Conservation (phyloP, 2,113 vertebrate genomes). For the Egretta garzetta region DNA sequence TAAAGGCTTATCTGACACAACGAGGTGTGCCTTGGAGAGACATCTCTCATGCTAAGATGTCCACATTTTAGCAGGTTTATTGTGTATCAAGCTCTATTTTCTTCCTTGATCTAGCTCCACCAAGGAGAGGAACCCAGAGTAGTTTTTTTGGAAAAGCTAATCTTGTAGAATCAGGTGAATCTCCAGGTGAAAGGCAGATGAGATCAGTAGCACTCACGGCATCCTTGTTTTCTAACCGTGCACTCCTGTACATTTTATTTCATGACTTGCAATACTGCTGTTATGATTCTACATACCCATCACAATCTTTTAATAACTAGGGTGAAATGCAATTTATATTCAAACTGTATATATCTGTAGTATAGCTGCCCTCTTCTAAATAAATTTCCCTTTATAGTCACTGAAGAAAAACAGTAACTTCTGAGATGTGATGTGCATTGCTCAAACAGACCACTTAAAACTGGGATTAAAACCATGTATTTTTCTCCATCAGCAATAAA, state of each 20-base stretch:
- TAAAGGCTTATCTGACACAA: not conserved
- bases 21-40: not conserved
- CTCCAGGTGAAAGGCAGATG: not conserved
- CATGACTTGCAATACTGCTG: not conserved
- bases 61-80: not conserved
- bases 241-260: not conserved
- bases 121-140: not conserved
- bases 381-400: not conserved
- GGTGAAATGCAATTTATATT: not conserved
- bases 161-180: not conserved
- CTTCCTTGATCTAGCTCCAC: not conserved
- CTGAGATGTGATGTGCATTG: not conserved
- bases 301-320: not conserved
- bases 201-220: not conserved
- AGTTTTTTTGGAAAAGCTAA: not conserved
- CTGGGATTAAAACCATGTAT: not conserved
- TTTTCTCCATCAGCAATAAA: not conserved
- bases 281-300: not conserved
- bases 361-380: not conserved
- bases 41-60: not conserved
- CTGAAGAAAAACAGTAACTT: not conserved
- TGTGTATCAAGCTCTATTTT: not conserved
- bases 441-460: not conserved
- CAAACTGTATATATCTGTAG: not conserved
- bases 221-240: not conserved